phyloP scores from a whole-genome alignment of 2,797 vertebrate genomes.

The Rhadinocentrus ornatus region DNA sequence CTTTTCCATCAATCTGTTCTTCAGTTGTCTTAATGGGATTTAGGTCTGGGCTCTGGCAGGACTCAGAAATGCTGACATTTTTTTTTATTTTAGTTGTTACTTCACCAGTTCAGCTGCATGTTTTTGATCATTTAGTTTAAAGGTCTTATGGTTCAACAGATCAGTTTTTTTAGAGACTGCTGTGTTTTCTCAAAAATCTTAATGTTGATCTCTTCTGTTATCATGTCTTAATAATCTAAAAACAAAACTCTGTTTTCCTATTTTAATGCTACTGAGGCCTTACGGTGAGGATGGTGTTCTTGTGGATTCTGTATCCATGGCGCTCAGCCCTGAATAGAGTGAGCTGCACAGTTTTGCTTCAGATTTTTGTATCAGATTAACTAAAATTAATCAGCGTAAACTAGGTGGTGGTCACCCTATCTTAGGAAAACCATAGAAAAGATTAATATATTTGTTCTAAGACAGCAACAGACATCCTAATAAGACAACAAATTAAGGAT shows the following conservation, averaged over 20 bases:
- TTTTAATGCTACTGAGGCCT: neutral
- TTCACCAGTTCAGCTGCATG: neutral
- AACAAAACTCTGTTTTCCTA: neutral
- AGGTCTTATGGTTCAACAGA: neutral
- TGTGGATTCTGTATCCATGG: neutral
- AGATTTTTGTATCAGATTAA: neutral
- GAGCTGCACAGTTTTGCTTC: neutral
- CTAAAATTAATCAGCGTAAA: neutral
- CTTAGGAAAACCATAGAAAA: neutral
- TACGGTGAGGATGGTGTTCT: neutral
- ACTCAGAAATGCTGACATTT: neutral
- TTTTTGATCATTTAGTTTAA: neutral
- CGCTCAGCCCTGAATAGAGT: neutral
- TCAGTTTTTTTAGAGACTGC: neutral
- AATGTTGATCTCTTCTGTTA: neutral
- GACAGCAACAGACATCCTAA: neutral
- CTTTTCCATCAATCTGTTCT: slow-evolving; percentile 1
- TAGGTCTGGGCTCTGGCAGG: slow-evolving; percentile 1
- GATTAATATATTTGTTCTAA: neutral
- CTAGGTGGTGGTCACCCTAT: neutral
- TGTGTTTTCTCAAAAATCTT: neutral
- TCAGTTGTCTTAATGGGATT: slow-evolving; percentile 1
- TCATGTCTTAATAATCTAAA: neutral
- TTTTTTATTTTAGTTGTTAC: slow-evolving; percentile 5
- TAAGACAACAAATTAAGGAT: neutral